phyloP scores from a whole-genome alignment of 2,113 vertebrate species.

The Sakesphorus luctuosus region DNA sequence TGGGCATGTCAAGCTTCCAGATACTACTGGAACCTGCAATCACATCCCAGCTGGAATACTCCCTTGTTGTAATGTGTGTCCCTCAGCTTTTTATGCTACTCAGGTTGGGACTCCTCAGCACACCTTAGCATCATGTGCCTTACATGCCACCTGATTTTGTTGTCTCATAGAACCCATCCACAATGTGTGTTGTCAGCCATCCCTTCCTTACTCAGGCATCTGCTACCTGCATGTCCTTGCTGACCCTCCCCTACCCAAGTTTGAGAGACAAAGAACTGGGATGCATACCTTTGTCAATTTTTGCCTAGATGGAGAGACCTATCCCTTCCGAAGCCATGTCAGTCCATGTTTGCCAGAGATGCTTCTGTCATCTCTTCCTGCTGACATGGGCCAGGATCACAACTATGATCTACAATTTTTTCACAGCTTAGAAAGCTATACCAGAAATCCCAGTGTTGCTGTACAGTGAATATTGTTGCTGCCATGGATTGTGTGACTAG shows the following conservation, averaged over 20 bases:
- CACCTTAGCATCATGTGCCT: background rate
- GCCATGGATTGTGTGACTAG: background rate
- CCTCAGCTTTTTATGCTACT: background rate
- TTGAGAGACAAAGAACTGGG: background rate
- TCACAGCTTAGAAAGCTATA: background rate
- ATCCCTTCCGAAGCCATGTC: background rate
- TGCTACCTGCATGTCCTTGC: background rate
- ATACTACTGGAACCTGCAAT: background rate
- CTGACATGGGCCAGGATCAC: background rate
- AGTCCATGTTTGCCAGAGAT: background rate
- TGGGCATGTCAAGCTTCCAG: background rate
- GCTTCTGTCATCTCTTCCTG: background rate
- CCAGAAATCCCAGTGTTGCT: background rate
- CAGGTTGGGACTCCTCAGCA: background rate
- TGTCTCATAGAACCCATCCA: background rate
- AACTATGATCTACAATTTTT: background rate
- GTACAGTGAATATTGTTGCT: background rate
- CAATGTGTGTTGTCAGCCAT: background rate
- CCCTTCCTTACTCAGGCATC: background rate
- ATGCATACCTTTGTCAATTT: background rate
- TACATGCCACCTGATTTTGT: background rate
- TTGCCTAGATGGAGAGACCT: background rate
- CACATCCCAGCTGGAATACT: background rate
- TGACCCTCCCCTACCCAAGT: accelerated
- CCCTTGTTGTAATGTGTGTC: background rate